Evolutionary conservation across 2,113 vertebrate genomes (phyloP).

Genomic region (Puffinus mauretanicus): DNA sequence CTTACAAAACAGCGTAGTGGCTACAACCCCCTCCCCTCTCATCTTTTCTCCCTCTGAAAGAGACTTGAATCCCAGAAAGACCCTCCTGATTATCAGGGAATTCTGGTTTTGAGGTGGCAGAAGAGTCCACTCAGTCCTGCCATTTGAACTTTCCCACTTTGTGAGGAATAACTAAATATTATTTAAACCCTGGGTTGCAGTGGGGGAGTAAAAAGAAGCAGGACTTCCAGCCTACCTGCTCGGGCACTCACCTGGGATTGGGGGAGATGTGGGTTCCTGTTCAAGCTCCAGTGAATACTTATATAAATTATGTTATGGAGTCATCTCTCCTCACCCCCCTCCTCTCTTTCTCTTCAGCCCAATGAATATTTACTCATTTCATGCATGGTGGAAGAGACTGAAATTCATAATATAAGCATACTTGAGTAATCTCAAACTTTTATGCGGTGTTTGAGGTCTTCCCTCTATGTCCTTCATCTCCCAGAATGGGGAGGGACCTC

Average conservation of each 20-base stretch:
- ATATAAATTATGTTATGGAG: neutral
- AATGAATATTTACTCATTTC: conserved; percentile 30
- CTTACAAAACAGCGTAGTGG: neutral
- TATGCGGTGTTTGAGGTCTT: neutral
- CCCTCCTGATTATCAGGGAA: neutral
- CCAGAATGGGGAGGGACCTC: neutral
- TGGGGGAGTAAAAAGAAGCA: neutral
- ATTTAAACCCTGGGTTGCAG: neutral
- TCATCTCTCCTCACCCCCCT: neutral
- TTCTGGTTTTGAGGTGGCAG: neutral
- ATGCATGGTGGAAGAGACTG: neutral
- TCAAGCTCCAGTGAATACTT: neutral
- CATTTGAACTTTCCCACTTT: neutral
- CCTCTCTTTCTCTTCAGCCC: neutral
- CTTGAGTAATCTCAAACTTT: neutral
- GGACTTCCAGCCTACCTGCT: neutral
- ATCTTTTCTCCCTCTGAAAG: neutral
- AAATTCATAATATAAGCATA: neutral
- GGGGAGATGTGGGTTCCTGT: neutral
- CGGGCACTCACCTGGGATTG: neutral
- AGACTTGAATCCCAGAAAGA: neutral
- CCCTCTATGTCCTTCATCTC: neutral
- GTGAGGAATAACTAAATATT: neutral
- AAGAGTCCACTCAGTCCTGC: neutral
- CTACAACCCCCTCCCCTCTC: neutral